Evolutionary conservation across 2,888 invertebrate species (phyloP).

Genomic region (Stratiomys singularior): DNA sequence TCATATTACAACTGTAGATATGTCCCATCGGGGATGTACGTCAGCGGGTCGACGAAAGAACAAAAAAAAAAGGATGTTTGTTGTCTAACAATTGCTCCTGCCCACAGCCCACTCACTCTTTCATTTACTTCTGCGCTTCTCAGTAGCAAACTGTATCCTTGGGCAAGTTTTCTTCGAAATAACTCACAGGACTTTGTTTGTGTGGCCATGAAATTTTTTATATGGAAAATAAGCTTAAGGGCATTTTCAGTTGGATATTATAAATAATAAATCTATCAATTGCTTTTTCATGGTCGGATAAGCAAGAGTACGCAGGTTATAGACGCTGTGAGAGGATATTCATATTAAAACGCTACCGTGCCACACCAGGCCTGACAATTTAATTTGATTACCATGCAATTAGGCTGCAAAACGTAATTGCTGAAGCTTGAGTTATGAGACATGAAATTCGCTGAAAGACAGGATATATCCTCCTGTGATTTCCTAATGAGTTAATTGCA

Average conservation of each 20-base stretch:
- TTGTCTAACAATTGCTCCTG: neutral
- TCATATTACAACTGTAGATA: neutral
- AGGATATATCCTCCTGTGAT: too few species aligned
- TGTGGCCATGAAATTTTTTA: neutral
- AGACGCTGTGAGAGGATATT: neutral
- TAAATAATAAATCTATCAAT: constrained; percentile 14
- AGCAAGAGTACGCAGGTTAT: neutral
- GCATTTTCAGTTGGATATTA: neutral
- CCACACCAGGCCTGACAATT: neutral
- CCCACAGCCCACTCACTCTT: neutral
- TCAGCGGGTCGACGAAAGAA: neutral
- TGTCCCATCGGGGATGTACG: neutral
- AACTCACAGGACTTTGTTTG: neutral
- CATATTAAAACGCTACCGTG: neutral
- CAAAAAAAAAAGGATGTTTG: neutral
- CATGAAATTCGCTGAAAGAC: too few species aligned
- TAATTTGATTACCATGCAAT: neutral
- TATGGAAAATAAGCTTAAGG: neutral
- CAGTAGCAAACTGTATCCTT: neutral
- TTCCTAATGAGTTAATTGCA: too few species aligned
- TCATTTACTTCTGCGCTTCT: neutral
- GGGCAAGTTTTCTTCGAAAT: neutral
- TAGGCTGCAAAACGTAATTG: neutral
- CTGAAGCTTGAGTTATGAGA: neutral
- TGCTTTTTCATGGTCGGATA: neutral